Evolutionary conservation across 1,140 invertebrate species (phyloP), one percentile per base, ranked within the genome.

Genomic region (Mycetomoellerius zeteki): DNA sequence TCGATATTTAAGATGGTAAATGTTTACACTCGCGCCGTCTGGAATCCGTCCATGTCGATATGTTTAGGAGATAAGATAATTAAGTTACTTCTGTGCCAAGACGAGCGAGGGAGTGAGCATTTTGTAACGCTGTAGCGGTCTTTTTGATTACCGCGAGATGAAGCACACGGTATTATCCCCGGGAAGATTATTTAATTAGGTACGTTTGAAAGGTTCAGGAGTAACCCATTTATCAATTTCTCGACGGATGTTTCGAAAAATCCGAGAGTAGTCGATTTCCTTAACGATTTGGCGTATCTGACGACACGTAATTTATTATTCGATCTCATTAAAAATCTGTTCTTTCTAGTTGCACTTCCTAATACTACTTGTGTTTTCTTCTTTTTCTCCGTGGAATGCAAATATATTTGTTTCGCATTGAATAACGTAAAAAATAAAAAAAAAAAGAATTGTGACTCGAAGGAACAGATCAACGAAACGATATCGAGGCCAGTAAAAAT

Each of bases 81-180:
- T 82, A 58, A 90, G 82, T 90, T 90, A 90, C 86, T 90, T 77
- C 76, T 92, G 91, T 92, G 91, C 91, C 91, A 92, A 90, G 77
- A 90, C 47, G 58, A 88, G 50, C 30, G 47, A 56, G 52, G 52
- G 43, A 50, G 64, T 76, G 65, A 86, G 67, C 47, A 88, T 92
- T 92, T 92, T 92, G 21, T 92, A 90, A 91, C 72, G 73, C 82
- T 54, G 43, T 50, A 89, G 58, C 87, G 67, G 56, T 85, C 37
- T 87, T 30, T 77, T 88, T 56, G 54, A 33, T 82, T 73, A 81
- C 50, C 85, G 73, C 60, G 58, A 89, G 27, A 21, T 52, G 73
- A 89, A 89, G 76, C 73, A 81, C 84, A 84, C 77, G 37, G 30
- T 52, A 33, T 69, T 81, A 47, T 71, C 21, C 14, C 2, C 10